These are phyloP conservation scores for Trematomus bernacchii DNA, from an alignment of 2,797 vertebrate genomes.

Conservation along the genomic window DNA sequence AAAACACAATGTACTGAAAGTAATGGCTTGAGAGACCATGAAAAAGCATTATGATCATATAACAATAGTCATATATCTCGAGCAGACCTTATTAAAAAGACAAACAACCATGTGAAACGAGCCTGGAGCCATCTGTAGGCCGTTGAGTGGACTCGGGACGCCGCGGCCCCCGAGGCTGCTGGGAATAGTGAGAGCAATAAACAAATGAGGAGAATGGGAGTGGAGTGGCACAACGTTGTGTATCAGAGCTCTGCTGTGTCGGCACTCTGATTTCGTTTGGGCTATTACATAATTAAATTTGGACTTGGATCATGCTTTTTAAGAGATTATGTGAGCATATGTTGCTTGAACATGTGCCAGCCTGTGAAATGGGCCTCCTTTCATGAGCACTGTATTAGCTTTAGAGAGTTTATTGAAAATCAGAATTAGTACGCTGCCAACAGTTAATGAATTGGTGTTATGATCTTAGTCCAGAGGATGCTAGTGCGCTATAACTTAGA, in stretches of 20 bases:
- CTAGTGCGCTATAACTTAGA: slow-evolving; percentile 83
- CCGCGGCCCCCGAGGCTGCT: slow-evolving; percentile 66
- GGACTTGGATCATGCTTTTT: slow-evolving; percentile 93
- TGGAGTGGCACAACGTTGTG: slow-evolving; percentile 80
- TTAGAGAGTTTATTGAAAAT: slow-evolving; percentile 86
- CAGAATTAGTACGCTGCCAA: slow-evolving; percentile 84
- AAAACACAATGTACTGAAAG: slow-evolving; percentile 65
- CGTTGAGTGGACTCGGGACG: slow-evolving; percentile 72
- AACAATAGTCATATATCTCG: slow-evolving; percentile 74
- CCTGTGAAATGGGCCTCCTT: slow-evolving; percentile 86
- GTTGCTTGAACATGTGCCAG: slow-evolving; percentile 94
- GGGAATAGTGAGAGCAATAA: slow-evolving; percentile 75
- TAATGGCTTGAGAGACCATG: slow-evolving; percentile 60
- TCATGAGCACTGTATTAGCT: slow-evolving; percentile 86
- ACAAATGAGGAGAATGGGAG: slow-evolving; percentile 83
- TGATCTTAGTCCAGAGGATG: slow-evolving; percentile 85
- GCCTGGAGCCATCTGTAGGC: slow-evolving; percentile 71
- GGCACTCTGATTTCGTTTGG: slow-evolving; percentile 94
- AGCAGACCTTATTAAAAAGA: slow-evolving; percentile 70
- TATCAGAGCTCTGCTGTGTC: slow-evolving; percentile 90
- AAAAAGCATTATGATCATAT: slow-evolving; percentile 66
- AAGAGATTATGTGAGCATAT: slow-evolving; percentile 99
- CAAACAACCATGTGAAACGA: slow-evolving; percentile 66
- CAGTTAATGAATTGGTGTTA: slow-evolving; percentile 90
- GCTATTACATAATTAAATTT: slow-evolving; percentile 99